These are phyloP conservation scores for Bos javanicus DNA, from an alignment of 2,113 vertebrate genomes.

Conservation along the genomic window DNA sequence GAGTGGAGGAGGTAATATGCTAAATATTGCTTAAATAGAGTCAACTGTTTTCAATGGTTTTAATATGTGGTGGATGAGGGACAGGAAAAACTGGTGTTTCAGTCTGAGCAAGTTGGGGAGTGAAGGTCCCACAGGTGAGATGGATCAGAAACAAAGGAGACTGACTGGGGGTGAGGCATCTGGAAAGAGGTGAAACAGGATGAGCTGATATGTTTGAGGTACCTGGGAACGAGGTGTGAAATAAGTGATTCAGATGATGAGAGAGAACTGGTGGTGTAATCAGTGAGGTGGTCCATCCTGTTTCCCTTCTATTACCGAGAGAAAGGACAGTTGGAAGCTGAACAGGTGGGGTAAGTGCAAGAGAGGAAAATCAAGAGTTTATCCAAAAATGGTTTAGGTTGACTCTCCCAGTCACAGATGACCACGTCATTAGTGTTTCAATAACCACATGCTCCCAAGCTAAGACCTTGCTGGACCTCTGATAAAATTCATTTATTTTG, in stretches of 20 bases:
- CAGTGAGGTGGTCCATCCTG: background rate
- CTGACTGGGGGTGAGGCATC: background rate
- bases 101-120: background rate
- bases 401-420: background rate
- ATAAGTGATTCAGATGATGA: background rate
- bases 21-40: background rate
- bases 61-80: background rate
- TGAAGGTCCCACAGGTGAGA: background rate
- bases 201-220: background rate
- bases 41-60: background rate
- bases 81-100: background rate
- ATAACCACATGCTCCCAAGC: background rate
- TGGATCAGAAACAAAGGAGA: background rate
- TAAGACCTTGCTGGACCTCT: background rate
- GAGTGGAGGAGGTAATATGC: background rate
- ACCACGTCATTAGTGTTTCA: background rate
- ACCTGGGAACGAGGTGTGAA: background rate
- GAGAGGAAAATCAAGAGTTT: background rate
- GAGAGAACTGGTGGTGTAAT: background rate
- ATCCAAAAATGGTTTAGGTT: background rate
- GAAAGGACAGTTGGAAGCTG: background rate
- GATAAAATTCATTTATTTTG: background rate
- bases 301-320: background rate
- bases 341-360: background rate
- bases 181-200: background rate